Base-by-base conservation (phyloP, 2,888 invertebrate genomes). In the Rutpela maculata region DNA sequence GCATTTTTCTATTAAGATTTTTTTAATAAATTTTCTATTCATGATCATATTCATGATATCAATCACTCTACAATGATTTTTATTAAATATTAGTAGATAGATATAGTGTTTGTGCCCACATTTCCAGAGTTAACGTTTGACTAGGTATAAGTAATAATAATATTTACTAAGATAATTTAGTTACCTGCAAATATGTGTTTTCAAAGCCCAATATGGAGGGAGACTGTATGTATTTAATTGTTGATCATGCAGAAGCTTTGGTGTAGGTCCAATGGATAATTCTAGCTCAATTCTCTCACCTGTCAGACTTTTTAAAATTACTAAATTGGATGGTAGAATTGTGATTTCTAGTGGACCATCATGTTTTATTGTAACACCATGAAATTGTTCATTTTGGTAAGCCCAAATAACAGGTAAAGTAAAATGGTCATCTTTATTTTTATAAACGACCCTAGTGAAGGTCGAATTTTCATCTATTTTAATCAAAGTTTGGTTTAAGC, bases 281-380 rank as follows among this genome's bases (percentile, higher is more conserved):
- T 90, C 90, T 69, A 93, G 85, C 74, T 91, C 91, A 55, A 91
- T 86, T 43, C 88, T 85, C 43, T 78, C 78, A 1, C 85, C 79
- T 87, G 90, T 78, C 50, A 94, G 91, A 84, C 92, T 92, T n/a
- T 93, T 89, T 9, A 93, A 84, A 0, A 92, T 88, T 15, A 93
- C 86, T 57, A 92, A 88, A 81, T 92, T 92, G 1, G 92, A 92
- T 0, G 89, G 89, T 10, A 90, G 85, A 22, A 93, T 87, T 6
- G 89, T 88, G 0, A 93, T 88, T 85, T 93, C 92, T 22, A 93
- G 90, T 0, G 93, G 93, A 4, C 91, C 91, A 19, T 88, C 87
- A 15, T 91, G 89, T 43, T 92, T 91, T 11, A 94, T 87, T 15
- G 91, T 82, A 11, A 93, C 83, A 0, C 93, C 93, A 83, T 93